Conservation (phyloP, 2,113 vertebrate genomes). For the Scartelaos histophorus region DNA sequence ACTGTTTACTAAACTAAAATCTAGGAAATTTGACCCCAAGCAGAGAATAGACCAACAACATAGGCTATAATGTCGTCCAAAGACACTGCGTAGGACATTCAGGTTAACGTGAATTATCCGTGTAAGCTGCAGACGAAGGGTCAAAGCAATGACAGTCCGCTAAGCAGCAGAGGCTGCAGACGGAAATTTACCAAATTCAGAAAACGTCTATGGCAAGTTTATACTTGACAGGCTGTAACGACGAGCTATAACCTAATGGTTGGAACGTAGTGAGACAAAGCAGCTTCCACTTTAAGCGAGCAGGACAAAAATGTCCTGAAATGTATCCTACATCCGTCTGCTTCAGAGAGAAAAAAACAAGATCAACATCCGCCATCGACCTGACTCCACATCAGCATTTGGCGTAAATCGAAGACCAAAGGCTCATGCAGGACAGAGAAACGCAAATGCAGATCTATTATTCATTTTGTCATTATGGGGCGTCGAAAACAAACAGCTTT, state of each 20-base stretch:
- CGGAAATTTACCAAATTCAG: not conserved
- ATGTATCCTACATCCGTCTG: conserved; percentile 11
- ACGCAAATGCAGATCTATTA: conserved; percentile 8
- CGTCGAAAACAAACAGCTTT: conserved; percentile 28
- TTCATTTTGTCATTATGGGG: conserved; percentile 20
- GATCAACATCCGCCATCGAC: conserved; percentile 61
- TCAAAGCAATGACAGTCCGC: conserved; percentile 79
- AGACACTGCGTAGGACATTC: conserved; percentile 39
- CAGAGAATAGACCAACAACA: not conserved
- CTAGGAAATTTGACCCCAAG: not conserved
- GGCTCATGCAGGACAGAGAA: conserved; percentile 10
- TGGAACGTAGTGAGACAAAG: not conserved
- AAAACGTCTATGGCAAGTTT: not conserved
- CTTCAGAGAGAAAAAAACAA: conserved; percentile 30
- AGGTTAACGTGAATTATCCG: conserved; percentile 73
- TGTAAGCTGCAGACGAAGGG: conserved; percentile 70
- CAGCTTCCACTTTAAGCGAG: not conserved
- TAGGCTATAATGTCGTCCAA: not conserved
- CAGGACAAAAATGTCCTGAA: not conserved
- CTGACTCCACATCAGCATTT: conserved; percentile 59
- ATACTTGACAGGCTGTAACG: not conserved
- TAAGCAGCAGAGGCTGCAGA: conserved; percentile 42
- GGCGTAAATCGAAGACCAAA: conserved; percentile 51
- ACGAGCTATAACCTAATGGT: too few species aligned
- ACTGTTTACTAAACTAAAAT: conserved; percentile 50